phyloP scores from a whole-genome alignment of 1,140 invertebrate species.

The Ips nitidus region DNA sequence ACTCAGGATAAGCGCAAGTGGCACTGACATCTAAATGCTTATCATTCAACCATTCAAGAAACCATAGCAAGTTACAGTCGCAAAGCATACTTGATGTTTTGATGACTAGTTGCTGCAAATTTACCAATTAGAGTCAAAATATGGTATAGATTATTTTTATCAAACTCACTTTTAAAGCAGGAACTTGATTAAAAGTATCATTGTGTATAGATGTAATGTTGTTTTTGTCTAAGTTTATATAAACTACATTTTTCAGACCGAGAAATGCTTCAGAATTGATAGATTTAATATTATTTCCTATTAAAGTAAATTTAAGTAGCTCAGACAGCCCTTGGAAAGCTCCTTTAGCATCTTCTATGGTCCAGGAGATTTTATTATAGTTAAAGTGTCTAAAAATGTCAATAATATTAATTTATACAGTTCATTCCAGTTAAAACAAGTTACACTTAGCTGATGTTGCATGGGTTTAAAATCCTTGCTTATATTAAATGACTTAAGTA shows the following conservation, averaged over 20 bases:
- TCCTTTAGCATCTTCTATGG: slow-evolving; percentile 82
- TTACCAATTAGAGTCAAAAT: background rate
- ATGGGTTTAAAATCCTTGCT: too few relatives aligned
- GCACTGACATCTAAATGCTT: slow-evolving; percentile 41
- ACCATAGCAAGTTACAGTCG: slow-evolving; percentile 46
- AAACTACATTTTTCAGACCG: slow-evolving; percentile 68
- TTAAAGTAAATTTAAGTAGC: slow-evolving; percentile 71
- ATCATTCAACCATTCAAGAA: slow-evolving; percentile 41
- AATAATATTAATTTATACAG: slow-evolving; percentile 15
- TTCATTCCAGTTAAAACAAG: too few relatives aligned
- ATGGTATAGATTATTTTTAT: background rate
- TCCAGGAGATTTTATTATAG: slow-evolving; percentile 85
- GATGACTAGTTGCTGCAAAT: slow-evolving; percentile 58
- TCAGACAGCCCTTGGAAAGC: slow-evolving; percentile 76
- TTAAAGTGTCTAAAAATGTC: slow-evolving; percentile 58
- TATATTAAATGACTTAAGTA: too few relatives aligned
- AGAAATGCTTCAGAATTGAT: slow-evolving; percentile 81
- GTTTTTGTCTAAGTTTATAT: slow-evolving; percentile 77
- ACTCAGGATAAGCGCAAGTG: slow-evolving; percentile 75
- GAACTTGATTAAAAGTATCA: slow-evolving; percentile 71
- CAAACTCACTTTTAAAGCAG: slow-evolving; percentile 56
- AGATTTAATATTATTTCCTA: slow-evolving; percentile 83
- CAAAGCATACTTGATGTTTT: slow-evolving; percentile 61
- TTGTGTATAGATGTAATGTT: slow-evolving; percentile 82
- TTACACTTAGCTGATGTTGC: too few relatives aligned